These are phyloP conservation scores for Tapirus terrestris DNA, from an alignment of 2,113 vertebrate species.

Conservation along the genomic window DNA sequence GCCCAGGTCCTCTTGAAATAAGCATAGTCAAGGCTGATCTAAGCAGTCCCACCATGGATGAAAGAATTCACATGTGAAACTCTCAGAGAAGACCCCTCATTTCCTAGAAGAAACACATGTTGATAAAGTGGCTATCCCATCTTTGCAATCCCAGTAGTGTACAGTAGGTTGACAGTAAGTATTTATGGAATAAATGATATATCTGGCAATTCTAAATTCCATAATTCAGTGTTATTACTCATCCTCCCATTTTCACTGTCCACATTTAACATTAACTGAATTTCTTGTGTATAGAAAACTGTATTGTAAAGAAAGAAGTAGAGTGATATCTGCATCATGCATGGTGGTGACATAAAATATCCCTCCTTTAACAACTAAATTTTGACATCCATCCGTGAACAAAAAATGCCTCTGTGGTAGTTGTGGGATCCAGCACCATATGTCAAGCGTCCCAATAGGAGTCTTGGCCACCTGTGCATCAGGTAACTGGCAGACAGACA, in stretches of 20 bases:
- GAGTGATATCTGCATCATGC: neutral
- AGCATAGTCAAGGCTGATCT: neutral
- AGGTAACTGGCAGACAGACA: neutral
- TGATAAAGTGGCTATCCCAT: neutral
- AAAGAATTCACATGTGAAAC: neutral
- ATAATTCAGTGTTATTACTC: neutral
- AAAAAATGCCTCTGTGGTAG: neutral
- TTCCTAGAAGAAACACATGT: neutral
- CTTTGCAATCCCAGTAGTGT: neutral
- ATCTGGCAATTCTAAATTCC: neutral
- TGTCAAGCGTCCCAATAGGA: neutral
- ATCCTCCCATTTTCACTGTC: neutral
- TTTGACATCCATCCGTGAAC: neutral
- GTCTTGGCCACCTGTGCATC: neutral
- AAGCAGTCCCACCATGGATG: neutral
- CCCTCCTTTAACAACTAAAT: neutral
- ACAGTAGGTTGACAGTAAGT: neutral
- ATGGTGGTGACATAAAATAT: neutral
- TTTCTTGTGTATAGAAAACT: neutral
- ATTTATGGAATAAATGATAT: neutral
- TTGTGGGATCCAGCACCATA: neutral
- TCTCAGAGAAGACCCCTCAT: neutral
- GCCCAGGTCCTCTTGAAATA: neutral
- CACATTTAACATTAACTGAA: neutral
- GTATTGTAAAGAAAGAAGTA: neutral